Evolutionary conservation across 2,797 vertebrate genomes (phyloP).

Genomic region (Orestias chungarensis): DNA sequence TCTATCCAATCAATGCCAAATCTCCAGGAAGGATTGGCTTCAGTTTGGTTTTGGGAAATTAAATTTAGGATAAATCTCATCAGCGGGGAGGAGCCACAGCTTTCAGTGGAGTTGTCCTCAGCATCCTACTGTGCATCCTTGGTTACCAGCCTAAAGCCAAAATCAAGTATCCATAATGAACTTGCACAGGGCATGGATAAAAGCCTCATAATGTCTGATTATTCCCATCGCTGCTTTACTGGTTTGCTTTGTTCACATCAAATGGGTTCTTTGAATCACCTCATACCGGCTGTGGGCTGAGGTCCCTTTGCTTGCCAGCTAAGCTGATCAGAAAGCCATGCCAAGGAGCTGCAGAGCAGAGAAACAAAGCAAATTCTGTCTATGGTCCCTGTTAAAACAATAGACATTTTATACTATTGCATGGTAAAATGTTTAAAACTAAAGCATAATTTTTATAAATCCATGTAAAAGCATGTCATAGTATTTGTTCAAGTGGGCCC

Average conservation of each 20-base stretch:
- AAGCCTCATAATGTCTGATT: constrained; percentile 79
- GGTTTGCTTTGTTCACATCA: constrained; percentile 81
- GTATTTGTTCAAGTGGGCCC: constrained; percentile 12
- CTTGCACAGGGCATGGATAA: constrained; percentile 71
- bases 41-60: constrained; percentile 78
- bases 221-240: constrained; percentile 80
- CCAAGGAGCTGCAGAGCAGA: constrained; percentile 70
- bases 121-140: constrained; percentile 77
- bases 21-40: constrained; percentile 75
- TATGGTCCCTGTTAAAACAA: constrained; percentile 6
- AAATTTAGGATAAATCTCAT: constrained; percentile 78
- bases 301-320: constrained; percentile 63
- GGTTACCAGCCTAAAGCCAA: constrained; percentile 79
- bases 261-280: constrained; percentile 76
- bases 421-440: constrained; percentile 19
- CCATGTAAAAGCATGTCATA: constrained; percentile 9
- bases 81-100: constrained; percentile 60
- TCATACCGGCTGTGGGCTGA: constrained; percentile 69
- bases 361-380: constrained; percentile 62
- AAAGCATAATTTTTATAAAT: constrained; percentile 36
- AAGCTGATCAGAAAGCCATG: constrained; percentile 60
- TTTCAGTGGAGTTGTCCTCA: constrained; percentile 76
- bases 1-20: constrained; percentile 82
- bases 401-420: too few species aligned
- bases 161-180: constrained; percentile 80